Base-by-base conservation (phyloP, 2,113 vertebrate genomes). In the Noturus placidus region DNA sequence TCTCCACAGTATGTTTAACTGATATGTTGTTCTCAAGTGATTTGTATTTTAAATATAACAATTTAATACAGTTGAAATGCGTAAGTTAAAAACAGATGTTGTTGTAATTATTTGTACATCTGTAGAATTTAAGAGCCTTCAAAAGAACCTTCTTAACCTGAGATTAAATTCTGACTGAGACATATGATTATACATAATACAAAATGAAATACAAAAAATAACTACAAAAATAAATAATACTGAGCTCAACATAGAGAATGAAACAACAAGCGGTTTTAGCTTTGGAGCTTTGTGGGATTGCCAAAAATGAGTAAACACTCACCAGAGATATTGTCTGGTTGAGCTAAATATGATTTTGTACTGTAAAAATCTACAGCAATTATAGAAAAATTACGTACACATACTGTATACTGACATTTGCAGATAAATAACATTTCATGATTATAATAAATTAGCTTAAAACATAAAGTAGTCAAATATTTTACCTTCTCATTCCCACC, bases 91-190 rank as follows among this genome's bases (percentile, higher is more conserved):
- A 80, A 69, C n/a, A 35, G 17, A 33, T 69, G 6, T 38, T 82
- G 33, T 61, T 74, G 35, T 25, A 50, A n/a, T 69, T 74, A 30
- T 35, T 59, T 54, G 63, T 70, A 38, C 22, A 57, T 61, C 5
- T 50, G n/a, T 59, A 30, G 33, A 79, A 54, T 38, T 83, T 56
- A 17, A 87, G 42, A 15, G 35, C 46, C 25, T 30, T 79, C 86
- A 74, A 83, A 88, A 88, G 83, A 87, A 83, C 88, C 89, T 83
- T 90, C 84, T 87, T 91, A 78, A 94, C 94, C 94, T 95, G 94
- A 95, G 94, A 92, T 91, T 91, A 84, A 92, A 92, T 84, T 89
- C 89, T 86, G 87, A 84, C 83, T 91, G 87, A 90, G 89, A 92
- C 78, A 89, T 88, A 92, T 93, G 91, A 91, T 93, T 74, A 70